These are phyloP conservation scores for Galago senegalensis DNA, from an alignment of 2,797 vertebrate species.

Conservation along the genomic window DNA sequence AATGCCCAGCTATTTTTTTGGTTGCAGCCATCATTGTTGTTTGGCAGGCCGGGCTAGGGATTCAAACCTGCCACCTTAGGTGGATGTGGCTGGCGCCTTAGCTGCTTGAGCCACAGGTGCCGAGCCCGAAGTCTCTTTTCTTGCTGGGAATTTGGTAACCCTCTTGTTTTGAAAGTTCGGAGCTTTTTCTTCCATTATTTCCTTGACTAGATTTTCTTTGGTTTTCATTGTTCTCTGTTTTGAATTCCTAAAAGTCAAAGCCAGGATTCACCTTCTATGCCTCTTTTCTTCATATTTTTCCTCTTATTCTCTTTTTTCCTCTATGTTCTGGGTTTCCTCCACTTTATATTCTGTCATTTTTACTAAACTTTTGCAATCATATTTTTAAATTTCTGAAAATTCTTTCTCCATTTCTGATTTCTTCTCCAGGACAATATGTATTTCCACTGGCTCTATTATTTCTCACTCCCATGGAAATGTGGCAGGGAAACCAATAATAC, in stretches of 20 bases:
- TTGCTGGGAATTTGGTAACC: neutral
- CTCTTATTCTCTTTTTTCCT: neutral
- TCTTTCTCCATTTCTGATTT: neutral
- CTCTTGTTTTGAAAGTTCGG: neutral
- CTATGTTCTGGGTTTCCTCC: neutral
- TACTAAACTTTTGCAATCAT: constrained; percentile 10
- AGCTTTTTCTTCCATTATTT: neutral
- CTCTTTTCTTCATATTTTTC: neutral
- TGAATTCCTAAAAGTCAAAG: neutral
- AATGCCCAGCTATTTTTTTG: too few species aligned
- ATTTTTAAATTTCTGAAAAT: neutral
- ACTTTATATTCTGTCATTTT: constrained; percentile 5
- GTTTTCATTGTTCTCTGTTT: constrained; percentile 42
- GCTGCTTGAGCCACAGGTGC: too few species aligned
- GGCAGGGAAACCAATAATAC: neutral
- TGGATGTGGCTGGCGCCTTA: too few species aligned
- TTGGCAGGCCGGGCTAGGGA: too few species aligned
- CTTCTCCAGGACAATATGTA: neutral
- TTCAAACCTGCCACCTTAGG: too few species aligned
- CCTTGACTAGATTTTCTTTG: neutral
- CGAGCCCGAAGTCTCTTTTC: neutral
- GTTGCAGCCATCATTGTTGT: too few species aligned
- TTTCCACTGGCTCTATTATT: neutral
- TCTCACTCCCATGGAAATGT: neutral
- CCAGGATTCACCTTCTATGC: neutral